A percentile compares a stretch with the other conserved stretches of the same genome.
These are phyloP conservation scores for Dicentrarchus labrax DNA, from an alignment of 2,113 vertebrate species.

Conservation along the genomic window DNA sequence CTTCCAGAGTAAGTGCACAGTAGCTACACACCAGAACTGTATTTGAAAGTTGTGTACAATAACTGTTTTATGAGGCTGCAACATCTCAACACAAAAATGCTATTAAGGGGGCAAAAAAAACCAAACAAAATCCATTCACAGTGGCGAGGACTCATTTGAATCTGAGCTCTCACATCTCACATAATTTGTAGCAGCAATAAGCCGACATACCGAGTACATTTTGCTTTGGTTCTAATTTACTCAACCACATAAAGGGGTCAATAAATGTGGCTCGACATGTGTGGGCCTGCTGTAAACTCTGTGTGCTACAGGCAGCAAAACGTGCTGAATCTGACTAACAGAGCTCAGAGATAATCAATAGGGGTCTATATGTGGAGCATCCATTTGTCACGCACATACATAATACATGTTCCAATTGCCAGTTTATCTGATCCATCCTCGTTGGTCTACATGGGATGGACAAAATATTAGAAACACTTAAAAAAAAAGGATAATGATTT, in stretches of 20 bases:
- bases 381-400: slow-evolving; percentile 12
- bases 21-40: neutral
- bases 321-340: neutral
- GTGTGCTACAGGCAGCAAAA: slow-evolving; percentile 18
- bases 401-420: neutral
- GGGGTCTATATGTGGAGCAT: slow-evolving; percentile 17
- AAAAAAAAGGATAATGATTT: neutral
- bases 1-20: slow-evolving; percentile 8
- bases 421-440: neutral
- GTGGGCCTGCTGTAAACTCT: slow-evolving; percentile 30
- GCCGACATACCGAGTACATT: neutral
- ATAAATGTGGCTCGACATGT: slow-evolving; percentile 34
- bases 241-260: slow-evolving; percentile 39
- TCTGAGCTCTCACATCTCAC: neutral
- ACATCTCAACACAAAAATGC: neutral
- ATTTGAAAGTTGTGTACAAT: too few species aligned
- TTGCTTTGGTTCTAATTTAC: slow-evolving; percentile 34
- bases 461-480: neutral
- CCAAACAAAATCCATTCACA: too few species aligned
- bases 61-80: neutral
- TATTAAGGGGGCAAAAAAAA: too few species aligned
- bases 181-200: neutral
- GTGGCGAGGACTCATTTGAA: neutral
- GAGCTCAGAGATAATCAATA: slow-evolving; percentile 33
- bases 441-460: neutral